Base-by-base conservation (phyloP, 2,113 vertebrate genomes). In the Coptodon bakossiorum region DNA sequence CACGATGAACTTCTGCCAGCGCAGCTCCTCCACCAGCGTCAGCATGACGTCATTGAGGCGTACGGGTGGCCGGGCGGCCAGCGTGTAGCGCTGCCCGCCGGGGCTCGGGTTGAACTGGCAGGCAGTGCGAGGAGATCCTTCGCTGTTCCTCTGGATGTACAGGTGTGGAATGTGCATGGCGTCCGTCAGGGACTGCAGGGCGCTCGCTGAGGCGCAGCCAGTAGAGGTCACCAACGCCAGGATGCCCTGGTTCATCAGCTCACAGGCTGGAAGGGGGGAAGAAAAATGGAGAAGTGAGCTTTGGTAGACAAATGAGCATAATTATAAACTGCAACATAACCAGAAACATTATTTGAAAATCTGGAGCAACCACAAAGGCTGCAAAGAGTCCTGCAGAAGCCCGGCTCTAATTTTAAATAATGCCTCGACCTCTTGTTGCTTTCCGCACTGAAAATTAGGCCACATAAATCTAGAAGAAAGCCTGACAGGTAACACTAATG, bases 101-200 rank as follows among this genome's bases (percentile, higher is more conserved):
- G 96, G 95, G 90, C 98, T 98, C 5, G 98, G 98, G 94, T 98
- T 99, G 82, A 99, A 95, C 31, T 97, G 97, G 94, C 99, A 99
- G 86, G 97, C 97, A 0, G 98, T 99, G 54, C 99, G 97, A 0
- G 99, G 98, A 0, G 98, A 98, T 0, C 98, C 98, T 9, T 97
- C 97, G 0, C 97, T 95, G 94, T 97, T 97, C 88, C 98, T 97
- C 96, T 99, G 98, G 52, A 99, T 97, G 16, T 98, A 99, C 56
- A 99, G 97, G 93, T 99, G 99, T 0, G 99, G 99, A 94, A 99
- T 99, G 96, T 99, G 99, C 99, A 99, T 99, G 94, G 99, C 98
- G 7, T 99, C 98, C 0, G 98, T 99, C 92, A 99, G 97, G 1
- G 98, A 99, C 96, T 99, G 99, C 93, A 99, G 96, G 2, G 99